Base-by-base conservation (phyloP, 2,797 vertebrate species). In the Anguilla marmorata region DNA sequence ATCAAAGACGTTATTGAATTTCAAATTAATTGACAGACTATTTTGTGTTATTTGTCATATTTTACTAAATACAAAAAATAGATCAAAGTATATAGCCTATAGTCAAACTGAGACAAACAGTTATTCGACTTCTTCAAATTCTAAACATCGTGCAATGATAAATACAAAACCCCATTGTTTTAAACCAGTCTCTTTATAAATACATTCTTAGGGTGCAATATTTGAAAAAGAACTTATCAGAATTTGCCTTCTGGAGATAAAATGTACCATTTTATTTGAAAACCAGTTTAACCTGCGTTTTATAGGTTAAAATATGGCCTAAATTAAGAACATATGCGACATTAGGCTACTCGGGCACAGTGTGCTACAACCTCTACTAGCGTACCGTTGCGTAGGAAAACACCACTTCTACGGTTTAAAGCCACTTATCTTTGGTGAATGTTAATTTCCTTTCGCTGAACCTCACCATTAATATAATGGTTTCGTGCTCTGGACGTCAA, bases 281-380 rank as follows among this genome's bases (percentile, higher is more conserved):
- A 87, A 48, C n/a, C 41, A 21, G 24, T 84, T 19, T 37, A 85
- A 45, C 69, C 85, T 88, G 88, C 60, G 86, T 48, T 86, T 72
- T 83, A 88, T 86, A 63, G 58, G 21, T 16, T 21, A 56, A 86
- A 84, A 16, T 83, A 76, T 76, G 30, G 72, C 72, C 72, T 76
- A 86, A 89, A 89, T 89, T 58, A 72, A 86, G 83, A 86, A 86
- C 88, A 86, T 63, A 58, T 89, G 88, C 60, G 79, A 54, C 88
- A 69, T 88, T 86, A 63, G 16, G 58, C 58, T 63, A 86, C 48
- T 60, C 85, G 52, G 50, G 41, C 37, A 83, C 69, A 86, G 58
- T 86, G 72, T 48, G 19, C 12, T 79, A 74, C 74, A 89, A 84
- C 30, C 79, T 45, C 24, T 83, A 89, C 45, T 58, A 83, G n/a